Percentiles rank a stretch among this genome's conserved stretches.
Evolutionary conservation across 2,113 vertebrate species (phyloP).

Genomic region (Regulus satrapa): DNA sequence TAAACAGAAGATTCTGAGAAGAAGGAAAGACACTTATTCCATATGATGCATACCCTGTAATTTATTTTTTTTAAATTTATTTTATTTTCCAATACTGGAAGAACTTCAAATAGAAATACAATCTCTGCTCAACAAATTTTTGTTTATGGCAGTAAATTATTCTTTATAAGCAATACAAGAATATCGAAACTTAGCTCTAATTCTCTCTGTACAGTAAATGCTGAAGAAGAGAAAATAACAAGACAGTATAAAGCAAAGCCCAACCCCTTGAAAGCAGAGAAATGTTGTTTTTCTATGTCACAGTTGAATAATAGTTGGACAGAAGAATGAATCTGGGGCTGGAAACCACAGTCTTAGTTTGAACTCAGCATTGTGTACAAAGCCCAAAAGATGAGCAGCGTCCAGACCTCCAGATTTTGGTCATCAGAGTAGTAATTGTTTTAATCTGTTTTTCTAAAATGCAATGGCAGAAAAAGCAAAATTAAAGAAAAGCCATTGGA

Average conservation of each 20-base stretch:
- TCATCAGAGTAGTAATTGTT: constrained; percentile 11
- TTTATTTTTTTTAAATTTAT: no score
- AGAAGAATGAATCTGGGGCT: constrained; percentile 39
- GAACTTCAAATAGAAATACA: not conserved
- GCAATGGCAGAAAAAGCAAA: not conserved
- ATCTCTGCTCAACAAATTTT: not conserved
- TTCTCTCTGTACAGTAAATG: not conserved
- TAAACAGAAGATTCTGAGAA: not conserved
- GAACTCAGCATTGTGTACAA: constrained; percentile 26
- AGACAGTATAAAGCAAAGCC: not conserved
- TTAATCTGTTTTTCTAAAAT: constrained; percentile 31
- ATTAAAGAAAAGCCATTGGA: not conserved
- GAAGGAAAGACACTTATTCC: not conserved
- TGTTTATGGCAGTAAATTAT: not conserved
- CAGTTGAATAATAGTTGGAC: constrained; percentile 48
- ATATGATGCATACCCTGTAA: not conserved
- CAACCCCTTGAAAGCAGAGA: not conserved
- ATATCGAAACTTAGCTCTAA: not conserved
- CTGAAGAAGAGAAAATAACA: not conserved
- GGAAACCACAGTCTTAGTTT: constrained; percentile 42
- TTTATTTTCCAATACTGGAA: not conserved
- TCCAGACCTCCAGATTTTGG: constrained; percentile 16
- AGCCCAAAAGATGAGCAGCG: constrained; percentile 18
- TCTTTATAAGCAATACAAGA: not conserved
- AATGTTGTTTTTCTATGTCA: constrained; percentile 23